A percentile compares a stretch with the other conserved stretches of the same genome.
Evolutionary conservation across 2,113 vertebrate species (phyloP).

Genomic region (Hyla sarda): DNA sequence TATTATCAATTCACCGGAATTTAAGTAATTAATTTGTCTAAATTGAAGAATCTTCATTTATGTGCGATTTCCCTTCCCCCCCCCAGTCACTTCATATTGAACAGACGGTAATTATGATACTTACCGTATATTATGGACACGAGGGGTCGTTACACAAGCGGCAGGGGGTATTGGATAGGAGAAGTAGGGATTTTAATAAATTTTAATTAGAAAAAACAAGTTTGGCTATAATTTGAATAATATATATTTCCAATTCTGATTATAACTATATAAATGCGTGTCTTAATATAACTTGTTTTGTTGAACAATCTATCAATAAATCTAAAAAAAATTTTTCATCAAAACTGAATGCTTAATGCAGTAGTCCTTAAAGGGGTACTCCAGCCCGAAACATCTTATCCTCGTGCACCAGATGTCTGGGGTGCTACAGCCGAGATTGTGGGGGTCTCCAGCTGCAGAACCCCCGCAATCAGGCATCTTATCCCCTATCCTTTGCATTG

Average conservation of each 20-base stretch:
- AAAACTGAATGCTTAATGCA: too few relatives aligned
- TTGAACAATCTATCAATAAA: too few relatives aligned
- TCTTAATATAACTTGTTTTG: background rate
- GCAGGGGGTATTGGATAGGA: background rate
- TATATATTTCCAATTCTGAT: background rate
- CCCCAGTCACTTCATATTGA: slow-evolving; percentile 11
- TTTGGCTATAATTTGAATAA: too few relatives aligned
- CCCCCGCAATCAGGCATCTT: too few relatives aligned
- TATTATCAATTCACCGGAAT: slow-evolving; percentile 43
- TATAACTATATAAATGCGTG: background rate
- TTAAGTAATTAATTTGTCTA: slow-evolving; percentile 26
- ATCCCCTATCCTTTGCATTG: too few relatives aligned
- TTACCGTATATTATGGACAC: slow-evolving; percentile 1
- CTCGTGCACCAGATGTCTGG: too few relatives aligned
- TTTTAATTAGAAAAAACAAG: background rate
- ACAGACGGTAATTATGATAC: slow-evolving; percentile 36
- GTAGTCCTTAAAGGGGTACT: too few relatives aligned
- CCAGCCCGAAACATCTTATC: too few relatives aligned
- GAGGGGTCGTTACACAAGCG: background rate
- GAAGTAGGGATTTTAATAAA: background rate
- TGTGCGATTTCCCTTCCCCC: background rate
- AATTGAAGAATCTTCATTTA: slow-evolving; percentile 4
- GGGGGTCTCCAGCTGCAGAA: too few relatives aligned
- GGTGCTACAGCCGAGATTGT: too few relatives aligned
- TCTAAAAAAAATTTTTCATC: too few relatives aligned